Evolutionary conservation across 2,888 invertebrate genomes (phyloP), one percentile per base, ranked within the genome.

Genomic region (Apamea anceps): DNA sequence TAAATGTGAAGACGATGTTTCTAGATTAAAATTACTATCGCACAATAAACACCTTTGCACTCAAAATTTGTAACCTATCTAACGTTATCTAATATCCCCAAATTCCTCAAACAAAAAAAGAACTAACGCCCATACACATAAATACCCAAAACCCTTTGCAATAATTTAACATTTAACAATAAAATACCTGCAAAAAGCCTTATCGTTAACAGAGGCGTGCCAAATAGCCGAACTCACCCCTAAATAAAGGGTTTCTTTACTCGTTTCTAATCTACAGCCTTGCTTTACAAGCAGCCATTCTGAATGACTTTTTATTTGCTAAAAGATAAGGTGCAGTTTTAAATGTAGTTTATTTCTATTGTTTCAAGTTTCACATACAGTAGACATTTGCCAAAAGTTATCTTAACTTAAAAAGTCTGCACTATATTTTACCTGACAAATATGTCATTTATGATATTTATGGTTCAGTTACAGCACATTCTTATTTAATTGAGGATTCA

Each of bases 111-210:
- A 65, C 25, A 65, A 80, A 75, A 62, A 37, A 18, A 18, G 62
- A 18, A 18, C 6, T 5, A 37, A 42, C 25, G 1, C 1, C 15
- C 6, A 10, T 71, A 15, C 0, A 25, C 18, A 54, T 65, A 74
- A 65, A 28, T 76, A 65, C 37, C 37, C 10, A 15, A 57, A 76
- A 65, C 48, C 54, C 37, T 84, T 72, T 70, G n/a, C 28, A 81
- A 60, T 65, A 45, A 72, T 72, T 65, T 37, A 67, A 51, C 82
- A 25, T 62, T 45, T 66, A 79, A n/a, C n/a, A n/a, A n/a, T n/a
- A n/a, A n/a, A 81, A 79, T 71, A 79, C 71, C 84, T 54, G 60
- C 45, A 84, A 84, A 79, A 79, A 54, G 65, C 80, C 71, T 80
- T 82, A 84, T 80, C 81, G 45, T 54, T 67, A 32, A 63, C 84